Percentiles rank a stretch among this genome's conserved stretches.
phyloP scores from a whole-genome alignment of 1,140 invertebrate genomes.

The Hyphantria cunea region DNA sequence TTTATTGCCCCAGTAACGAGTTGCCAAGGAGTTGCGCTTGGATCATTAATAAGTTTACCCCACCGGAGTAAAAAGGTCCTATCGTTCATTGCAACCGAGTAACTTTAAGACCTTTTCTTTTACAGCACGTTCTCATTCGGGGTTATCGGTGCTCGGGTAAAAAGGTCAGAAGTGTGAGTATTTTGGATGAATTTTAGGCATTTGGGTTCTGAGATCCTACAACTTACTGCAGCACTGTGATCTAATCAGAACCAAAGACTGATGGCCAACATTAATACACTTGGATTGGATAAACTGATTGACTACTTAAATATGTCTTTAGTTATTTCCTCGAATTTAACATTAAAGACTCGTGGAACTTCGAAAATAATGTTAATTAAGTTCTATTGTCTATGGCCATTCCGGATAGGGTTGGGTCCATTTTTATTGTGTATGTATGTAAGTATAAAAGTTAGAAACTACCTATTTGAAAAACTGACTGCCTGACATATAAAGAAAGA shows the following conservation, averaged over 20 bases:
- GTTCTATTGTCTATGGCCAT: too few relatives aligned
- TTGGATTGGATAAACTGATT: conserved; percentile 41
- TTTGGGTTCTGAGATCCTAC: conserved; percentile 14
- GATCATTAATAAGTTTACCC: conserved; percentile 62
- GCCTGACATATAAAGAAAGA: too few relatives aligned
- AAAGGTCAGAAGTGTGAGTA: conserved; percentile 38
- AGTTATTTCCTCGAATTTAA: conserved; percentile 19
- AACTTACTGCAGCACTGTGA: conserved; percentile 30
- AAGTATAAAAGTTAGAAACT: too few relatives aligned
- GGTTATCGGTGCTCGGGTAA: conserved; percentile 14
- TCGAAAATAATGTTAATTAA: too few relatives aligned
- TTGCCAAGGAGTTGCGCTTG: conserved; percentile 52
- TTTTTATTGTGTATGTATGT: too few relatives aligned
- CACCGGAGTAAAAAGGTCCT: conserved; percentile 47
- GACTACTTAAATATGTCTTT: conserved; percentile 27
- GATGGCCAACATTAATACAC: conserved; percentile 47
- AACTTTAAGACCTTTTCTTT: conserved; percentile 22
- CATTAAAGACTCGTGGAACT: neutral
- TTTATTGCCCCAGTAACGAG: conserved; percentile 59
- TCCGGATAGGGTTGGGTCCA: too few relatives aligned
- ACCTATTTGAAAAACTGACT: too few relatives aligned
- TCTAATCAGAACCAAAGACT: conserved; percentile 45
- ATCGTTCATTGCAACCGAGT: conserved; percentile 32
- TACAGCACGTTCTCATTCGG: conserved; percentile 7
- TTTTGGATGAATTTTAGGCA: conserved; percentile 24